Evolutionary conservation across 2,113 vertebrate species (phyloP), one percentile per base, ranked within the genome.

Genomic region (Candoia aspera): DNA sequence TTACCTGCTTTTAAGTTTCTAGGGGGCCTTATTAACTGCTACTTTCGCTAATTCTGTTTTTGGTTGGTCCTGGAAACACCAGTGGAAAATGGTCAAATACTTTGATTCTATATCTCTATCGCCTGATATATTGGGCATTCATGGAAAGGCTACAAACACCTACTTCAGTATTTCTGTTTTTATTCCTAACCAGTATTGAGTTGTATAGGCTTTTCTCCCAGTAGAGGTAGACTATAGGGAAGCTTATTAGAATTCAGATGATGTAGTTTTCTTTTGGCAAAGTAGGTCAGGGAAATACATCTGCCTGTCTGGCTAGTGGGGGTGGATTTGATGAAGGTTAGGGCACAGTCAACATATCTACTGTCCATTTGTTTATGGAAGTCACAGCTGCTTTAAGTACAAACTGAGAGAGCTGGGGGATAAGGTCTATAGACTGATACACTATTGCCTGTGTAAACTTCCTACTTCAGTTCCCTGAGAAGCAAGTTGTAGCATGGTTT

Each of bases 181-280:
- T 10, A 12, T 68, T 15, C 60, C 84, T 12, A 24, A 59, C 19
- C 15, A 49, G 42, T 17, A 46, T 21, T 55, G 11, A 90, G 19
- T 57, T 46, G n/a, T 79, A 37, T 23, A 49, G 88, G 62, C 23
- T 24, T 79, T 68, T n/a, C 49, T 93, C 59, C 46, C n/a, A 12
- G 9, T 24, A 49, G 68, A 55, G 10, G n/a, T 24, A 68, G 37
- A 60, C 15, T 54, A 33, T 33, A 37, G 60, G 58, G 85, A 85
- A 95, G n/a, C 91, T 94, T 88, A 93, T 93, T 95, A 91, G 49
- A 13, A 96, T 95, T 95, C 95, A 94, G 54, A 42, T 86, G 73
- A 92, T 90, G 86, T 91, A 91, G 93, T 83, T 90, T 93, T 92
- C 88, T 91, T 60, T n/a, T 86, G 92, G 46, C 87, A 95, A 95